Evolutionary conservation across 1,140 invertebrate genomes (phyloP).

Genomic region (Steinernema khuongi): DNA sequence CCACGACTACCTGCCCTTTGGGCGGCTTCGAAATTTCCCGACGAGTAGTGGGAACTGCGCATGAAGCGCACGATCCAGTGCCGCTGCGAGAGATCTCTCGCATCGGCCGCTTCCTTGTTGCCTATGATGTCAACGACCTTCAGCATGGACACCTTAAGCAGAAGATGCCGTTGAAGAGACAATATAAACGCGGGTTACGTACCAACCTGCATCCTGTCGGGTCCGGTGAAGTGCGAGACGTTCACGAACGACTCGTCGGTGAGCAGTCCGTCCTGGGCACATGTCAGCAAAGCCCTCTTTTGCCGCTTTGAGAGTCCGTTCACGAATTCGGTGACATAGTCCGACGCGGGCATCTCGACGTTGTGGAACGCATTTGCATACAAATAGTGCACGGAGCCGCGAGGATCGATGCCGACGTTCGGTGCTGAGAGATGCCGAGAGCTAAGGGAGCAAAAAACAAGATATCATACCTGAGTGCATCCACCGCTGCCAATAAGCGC

Average conservation of each 20-base stretch:
- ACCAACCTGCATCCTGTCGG: conserved; percentile 44
- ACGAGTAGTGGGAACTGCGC: conserved; percentile 41
- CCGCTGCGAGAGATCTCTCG: conserved; percentile 7
- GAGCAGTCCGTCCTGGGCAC: conserved; percentile 41
- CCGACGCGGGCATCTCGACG: conserved; percentile 38
- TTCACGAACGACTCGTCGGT: conserved; percentile 48
- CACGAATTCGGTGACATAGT: conserved; percentile 45
- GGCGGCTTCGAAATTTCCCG: conserved; percentile 39
- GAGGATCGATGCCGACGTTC: background rate
- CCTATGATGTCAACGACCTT: conserved; percentile 44
- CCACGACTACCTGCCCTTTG: conserved; percentile 34
- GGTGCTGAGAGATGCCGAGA: background rate
- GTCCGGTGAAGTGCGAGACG: conserved; percentile 39
- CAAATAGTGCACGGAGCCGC: conserved; percentile 26
- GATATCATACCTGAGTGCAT: conserved; percentile 38
- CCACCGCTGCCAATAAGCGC: conserved; percentile 44
- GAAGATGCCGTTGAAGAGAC: background rate
- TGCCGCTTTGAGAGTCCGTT: conserved; percentile 38
- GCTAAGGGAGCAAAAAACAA: background rate
- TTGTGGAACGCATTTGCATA: conserved; percentile 28
- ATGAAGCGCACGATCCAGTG: conserved; percentile 30
- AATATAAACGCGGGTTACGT: conserved; percentile 21
- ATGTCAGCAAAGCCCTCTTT: conserved; percentile 38
- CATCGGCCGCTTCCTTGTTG: conserved; percentile 23
- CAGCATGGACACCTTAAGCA: conserved; percentile 46